Evolutionary conservation across 2,797 vertebrate genomes (phyloP).

Genomic region (Spatula clypeata): DNA sequence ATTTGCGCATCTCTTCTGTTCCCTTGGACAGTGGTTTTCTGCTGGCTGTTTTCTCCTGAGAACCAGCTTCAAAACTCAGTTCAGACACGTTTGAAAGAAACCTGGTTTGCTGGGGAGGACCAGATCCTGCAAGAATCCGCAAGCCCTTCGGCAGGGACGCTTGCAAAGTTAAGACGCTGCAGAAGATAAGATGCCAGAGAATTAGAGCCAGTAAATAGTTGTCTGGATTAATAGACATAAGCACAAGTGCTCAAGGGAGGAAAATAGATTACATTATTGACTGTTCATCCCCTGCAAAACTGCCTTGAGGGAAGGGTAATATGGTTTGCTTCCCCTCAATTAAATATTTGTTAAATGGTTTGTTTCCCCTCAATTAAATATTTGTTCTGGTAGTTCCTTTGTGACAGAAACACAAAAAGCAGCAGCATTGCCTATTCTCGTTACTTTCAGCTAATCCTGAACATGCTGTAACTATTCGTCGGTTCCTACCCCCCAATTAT

Average conservation of each 20-base stretch:
- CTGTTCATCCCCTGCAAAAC: constrained; percentile 29
- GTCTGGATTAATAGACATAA: constrained; percentile 55
- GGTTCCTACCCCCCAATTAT: constrained; percentile 25
- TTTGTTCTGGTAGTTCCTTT: constrained; percentile 55
- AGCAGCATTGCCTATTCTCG: constrained; percentile 17
- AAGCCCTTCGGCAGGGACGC: not conserved
- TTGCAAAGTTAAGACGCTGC: not conserved
- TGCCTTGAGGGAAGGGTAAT: constrained; percentile 23
- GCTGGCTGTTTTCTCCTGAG: not conserved
- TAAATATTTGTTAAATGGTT: constrained; percentile 68
- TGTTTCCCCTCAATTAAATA: constrained; percentile 62
- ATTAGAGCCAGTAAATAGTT: constrained; percentile 45
- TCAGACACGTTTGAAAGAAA: not conserved
- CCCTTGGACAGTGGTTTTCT: not conserved
- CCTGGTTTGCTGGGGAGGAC: not conserved
- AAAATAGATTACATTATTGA: constrained; percentile 41
- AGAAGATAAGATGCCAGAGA: constrained; percentile 29
- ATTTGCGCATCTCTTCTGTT: not conserved
- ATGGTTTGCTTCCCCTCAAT: constrained; percentile 50
- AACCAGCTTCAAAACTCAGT: not conserved
- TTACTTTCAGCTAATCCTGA: constrained; percentile 53
- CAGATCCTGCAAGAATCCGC: not conserved
- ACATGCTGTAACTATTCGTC: constrained; percentile 22
- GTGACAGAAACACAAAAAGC: constrained; percentile 29
- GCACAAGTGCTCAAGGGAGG: constrained; percentile 3